Conservation (phyloP, 2,888 invertebrate genomes). For the Ormyrus pomaceus region DNA sequence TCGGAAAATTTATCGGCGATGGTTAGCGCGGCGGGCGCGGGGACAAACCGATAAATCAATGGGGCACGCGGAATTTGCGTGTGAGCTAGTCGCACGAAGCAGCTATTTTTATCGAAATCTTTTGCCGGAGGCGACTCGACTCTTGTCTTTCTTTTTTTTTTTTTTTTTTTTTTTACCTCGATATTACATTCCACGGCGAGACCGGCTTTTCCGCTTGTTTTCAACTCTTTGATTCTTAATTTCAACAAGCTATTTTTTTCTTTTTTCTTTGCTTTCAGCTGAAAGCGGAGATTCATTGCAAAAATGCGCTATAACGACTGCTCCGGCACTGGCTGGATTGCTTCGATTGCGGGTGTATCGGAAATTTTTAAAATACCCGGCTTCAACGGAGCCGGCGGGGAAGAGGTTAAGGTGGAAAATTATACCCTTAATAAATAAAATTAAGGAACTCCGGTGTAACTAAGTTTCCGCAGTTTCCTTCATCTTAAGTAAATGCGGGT, state of each 20-base stretch:
- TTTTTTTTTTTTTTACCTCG: background rate
- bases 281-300: too few species aligned
- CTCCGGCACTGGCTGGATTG: too few species aligned
- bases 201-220: too few species aligned
- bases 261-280: too few species aligned
- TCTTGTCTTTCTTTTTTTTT: slow-evolving; percentile 4
- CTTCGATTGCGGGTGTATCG: background rate
- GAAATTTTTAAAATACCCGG: slow-evolving; percentile 9
- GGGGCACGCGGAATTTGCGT: background rate
- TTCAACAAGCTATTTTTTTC: too few species aligned
- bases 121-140: background rate
- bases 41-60: slow-evolving; percentile 43
- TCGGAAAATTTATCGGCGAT: slow-evolving; percentile 47
- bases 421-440: slow-evolving; percentile 51
- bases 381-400: slow-evolving; percentile 5
- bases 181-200: too few species aligned
- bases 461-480: slow-evolving; percentile 45
- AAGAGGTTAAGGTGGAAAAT: slow-evolving; percentile 19
- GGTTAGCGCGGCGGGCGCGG: background rate
- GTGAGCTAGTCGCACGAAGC: slow-evolving; percentile 35
- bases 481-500: slow-evolving; percentile 50
- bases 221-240: too few species aligned
- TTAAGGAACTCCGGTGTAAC: slow-evolving; percentile 40
- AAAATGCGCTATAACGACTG: too few species aligned
- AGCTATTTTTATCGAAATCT: slow-evolving; percentile 37